Evolutionary conservation across 2,113 vertebrate species (phyloP).

Genomic region (Tachysurus vachellii): DNA sequence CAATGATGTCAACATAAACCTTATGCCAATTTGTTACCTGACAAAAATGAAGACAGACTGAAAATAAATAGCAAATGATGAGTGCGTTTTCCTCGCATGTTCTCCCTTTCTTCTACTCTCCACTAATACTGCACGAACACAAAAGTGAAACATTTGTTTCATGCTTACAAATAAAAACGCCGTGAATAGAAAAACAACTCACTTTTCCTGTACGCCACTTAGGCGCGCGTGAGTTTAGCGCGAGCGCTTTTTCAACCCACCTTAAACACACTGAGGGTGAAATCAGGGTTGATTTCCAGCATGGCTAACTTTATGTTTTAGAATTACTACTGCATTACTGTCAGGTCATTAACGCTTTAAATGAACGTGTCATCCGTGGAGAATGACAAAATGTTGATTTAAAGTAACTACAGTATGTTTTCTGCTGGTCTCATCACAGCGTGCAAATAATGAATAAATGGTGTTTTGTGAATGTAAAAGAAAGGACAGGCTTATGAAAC

Average conservation of each 20-base stretch:
- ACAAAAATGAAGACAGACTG: not conserved
- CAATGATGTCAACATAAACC: too few relatives aligned
- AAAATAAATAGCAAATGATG: not conserved
- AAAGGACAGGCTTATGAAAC: slow-evolving; percentile 65
- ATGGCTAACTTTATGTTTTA: not conserved
- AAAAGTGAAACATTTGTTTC: not conserved
- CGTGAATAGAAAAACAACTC: not conserved
- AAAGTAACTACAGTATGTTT: not conserved
- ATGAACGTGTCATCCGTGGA: too few relatives aligned
- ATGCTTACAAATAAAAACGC: not conserved
- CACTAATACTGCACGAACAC: not conserved
- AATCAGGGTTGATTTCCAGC: not conserved
- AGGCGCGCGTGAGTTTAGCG: not conserved
- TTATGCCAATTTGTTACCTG: not conserved
- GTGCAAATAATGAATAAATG: slow-evolving; percentile 67
- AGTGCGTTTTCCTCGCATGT: not conserved
- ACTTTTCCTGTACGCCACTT: not conserved
- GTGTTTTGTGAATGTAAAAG: slow-evolving; percentile 57
- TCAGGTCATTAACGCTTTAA: not conserved
- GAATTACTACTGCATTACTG: not conserved
- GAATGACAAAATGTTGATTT: not conserved
- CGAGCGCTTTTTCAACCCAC: not conserved
- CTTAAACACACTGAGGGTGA: too few relatives aligned
- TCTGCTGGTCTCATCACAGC: not conserved
- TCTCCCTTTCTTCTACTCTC: not conserved